A percentile compares a stretch with the other conserved stretches of the same genome.
These are phyloP conservation scores for Onychomys torridus DNA, from an alignment of 2,797 vertebrate species.

Conservation along the genomic window DNA sequence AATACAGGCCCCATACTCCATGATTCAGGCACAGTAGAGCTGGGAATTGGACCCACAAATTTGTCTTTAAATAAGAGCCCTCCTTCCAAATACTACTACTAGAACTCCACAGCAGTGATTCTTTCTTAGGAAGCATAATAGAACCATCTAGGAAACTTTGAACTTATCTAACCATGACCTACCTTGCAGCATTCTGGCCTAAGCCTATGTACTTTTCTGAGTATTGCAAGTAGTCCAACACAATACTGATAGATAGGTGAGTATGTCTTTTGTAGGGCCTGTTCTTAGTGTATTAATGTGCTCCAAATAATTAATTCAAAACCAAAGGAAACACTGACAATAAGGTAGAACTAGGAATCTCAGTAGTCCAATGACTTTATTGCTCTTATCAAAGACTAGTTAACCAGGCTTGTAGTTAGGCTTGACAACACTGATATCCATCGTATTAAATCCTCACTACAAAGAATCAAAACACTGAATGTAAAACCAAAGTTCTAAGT, in stretches of 20 bases:
- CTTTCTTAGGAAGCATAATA: conserved; percentile 42
- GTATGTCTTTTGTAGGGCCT: neutral
- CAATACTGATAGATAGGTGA: conserved; percentile 38
- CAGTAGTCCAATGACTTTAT: neutral
- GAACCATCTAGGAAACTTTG: conserved; percentile 26
- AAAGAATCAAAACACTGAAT: conserved; percentile 29
- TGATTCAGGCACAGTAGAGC: conserved; percentile 26
- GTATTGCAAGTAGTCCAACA: conserved; percentile 23
- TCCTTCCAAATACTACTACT: conserved; percentile 32
- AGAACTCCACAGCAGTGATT: conserved; percentile 21
- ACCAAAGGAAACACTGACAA: neutral
- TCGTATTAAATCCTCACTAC: neutral
- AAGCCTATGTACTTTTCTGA: neutral
- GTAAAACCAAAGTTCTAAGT: conserved; percentile 26
- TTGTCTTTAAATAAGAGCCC: neutral
- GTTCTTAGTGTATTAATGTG: conserved; percentile 21
- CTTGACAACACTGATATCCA: neutral
- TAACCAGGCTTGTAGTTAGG: neutral
- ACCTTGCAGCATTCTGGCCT: conserved; percentile 7
- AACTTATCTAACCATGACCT: conserved; percentile 11
- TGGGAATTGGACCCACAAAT: neutral
- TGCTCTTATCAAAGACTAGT: neutral
- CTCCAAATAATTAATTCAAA: conserved; percentile 37
- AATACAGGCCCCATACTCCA: neutral
- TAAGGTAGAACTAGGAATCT: neutral